These are phyloP conservation scores for Oreochromis mossambicus DNA, from an alignment of 2,797 vertebrate genomes.

Conservation along the genomic window DNA sequence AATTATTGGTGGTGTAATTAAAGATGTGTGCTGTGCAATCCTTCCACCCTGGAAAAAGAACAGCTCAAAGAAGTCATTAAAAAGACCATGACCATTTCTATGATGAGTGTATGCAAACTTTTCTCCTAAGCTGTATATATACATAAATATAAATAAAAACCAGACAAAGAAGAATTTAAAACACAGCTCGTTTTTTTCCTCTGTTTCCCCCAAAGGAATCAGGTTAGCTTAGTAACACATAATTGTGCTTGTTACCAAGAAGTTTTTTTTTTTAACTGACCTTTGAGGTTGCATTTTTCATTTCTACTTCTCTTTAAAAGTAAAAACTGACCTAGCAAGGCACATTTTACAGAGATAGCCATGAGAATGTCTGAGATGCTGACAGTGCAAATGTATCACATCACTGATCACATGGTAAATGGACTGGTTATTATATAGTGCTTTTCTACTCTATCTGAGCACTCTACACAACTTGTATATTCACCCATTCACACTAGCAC, in stretches of 20 bases:
- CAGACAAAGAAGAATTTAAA: background rate
- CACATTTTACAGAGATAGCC: background rate
- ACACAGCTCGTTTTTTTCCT: background rate
- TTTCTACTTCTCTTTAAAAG: background rate
- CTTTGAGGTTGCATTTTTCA: background rate
- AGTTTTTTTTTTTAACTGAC: background rate
- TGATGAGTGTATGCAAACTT: background rate
- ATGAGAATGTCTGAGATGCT: background rate
- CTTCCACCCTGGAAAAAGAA: background rate
- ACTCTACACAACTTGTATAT: background rate
- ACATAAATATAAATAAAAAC: background rate
- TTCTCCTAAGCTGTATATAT: background rate
- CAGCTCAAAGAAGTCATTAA: background rate
- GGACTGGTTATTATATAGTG: background rate
- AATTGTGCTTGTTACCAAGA: background rate
- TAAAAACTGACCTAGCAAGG: background rate
- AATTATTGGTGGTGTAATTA: background rate
- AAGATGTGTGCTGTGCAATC: background rate
- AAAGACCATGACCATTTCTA: background rate
- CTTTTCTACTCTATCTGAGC: background rate
- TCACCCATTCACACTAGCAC: background rate
- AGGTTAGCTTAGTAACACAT: background rate
- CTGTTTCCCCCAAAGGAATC: background rate
- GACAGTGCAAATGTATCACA: background rate
- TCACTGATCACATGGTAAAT: fast-evolving